Evolutionary conservation across 2,888 invertebrate genomes (phyloP), one percentile per base, ranked within the genome.

Genomic region (Mesorhabditis sp.): DNA sequence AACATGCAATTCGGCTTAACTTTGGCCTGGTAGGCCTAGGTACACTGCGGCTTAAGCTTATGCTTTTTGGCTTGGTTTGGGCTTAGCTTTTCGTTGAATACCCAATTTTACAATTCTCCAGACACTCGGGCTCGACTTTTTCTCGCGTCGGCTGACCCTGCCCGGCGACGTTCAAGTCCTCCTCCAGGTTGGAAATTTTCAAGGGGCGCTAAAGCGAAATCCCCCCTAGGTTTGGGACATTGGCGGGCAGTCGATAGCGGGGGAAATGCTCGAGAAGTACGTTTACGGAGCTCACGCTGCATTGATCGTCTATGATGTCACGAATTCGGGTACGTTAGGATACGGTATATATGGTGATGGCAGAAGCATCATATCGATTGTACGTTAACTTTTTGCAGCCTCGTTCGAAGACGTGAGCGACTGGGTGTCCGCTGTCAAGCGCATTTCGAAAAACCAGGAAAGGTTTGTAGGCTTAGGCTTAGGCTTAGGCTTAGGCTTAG

Each of bases 231-330:
- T 94, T 45, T 93, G 93, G 89, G 94, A 94, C 86, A 90, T 94
- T 69, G 92, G 92, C 64, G 93, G 94, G 41, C 90, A 90, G 75
- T 91, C 92, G 58, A 87, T 92, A 10, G 89, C 89, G 65, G 92
- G 92, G 6, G 88, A 89, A 72, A 93, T 94, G 93, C 88, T 94
- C 63, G 90, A 90, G 78, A 89, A 89, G 79, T 89, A 89, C 81
- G 82, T 89, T 15, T 88, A 86, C 81, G 87, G 87, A 65, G 85
- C 87, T 67, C 85, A 88, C 79, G 87, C 87, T n/a, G 89, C 93
- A 68, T 86, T 93, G 67, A 88, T 93, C 74, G 92, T 93, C 1
- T 93, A 93, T 85, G 93, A 94, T 86, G 90, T 93, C 69, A 92
- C 93, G 58, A 92, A 91, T 86, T 66, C 67, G n/a, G 74, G 58